Conservation (phyloP, 2,888 invertebrate genomes). For the Eristalis intricaria region DNA sequence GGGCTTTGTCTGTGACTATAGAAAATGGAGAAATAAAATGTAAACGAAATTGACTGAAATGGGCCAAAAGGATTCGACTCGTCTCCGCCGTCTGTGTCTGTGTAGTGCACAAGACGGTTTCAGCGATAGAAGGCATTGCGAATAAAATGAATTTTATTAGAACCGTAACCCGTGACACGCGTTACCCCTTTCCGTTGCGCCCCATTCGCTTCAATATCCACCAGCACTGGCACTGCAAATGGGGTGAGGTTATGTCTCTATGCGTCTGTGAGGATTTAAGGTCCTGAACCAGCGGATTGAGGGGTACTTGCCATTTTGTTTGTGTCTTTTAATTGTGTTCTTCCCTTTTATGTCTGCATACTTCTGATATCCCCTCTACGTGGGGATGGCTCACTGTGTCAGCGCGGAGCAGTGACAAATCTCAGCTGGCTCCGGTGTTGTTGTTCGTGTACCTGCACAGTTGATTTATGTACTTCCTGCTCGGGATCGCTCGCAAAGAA, state of each 20-base stretch:
- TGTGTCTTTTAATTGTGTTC: constrained; percentile 60
- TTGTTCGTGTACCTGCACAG: constrained; percentile 29
- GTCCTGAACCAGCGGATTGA: background rate
- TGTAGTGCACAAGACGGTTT: background rate
- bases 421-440: constrained; percentile 22
- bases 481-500: constrained; percentile 18
- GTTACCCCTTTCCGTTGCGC: constrained; percentile 12
- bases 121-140: constrained; percentile 30
- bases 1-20: background rate
- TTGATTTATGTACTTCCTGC: constrained; percentile 52
- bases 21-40: constrained; percentile 54
- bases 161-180: constrained; percentile 26
- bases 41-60: constrained; percentile 63
- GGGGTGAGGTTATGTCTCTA: background rate
- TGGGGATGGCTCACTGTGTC: background rate
- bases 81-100: background rate
- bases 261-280: background rate
- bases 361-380: background rate
- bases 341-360: constrained; percentile 29
- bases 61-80: constrained; percentile 39
- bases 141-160: constrained; percentile 52
- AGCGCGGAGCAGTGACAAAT: constrained; percentile 23
- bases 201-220: constrained; percentile 49
- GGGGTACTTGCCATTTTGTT: constrained; percentile 44
- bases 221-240: background rate